A percentile compares a stretch with the other conserved stretches of the same genome.
Evolutionary conservation across 2,797 vertebrate species (phyloP).

Genomic region (Ciconia nigra): DNA sequence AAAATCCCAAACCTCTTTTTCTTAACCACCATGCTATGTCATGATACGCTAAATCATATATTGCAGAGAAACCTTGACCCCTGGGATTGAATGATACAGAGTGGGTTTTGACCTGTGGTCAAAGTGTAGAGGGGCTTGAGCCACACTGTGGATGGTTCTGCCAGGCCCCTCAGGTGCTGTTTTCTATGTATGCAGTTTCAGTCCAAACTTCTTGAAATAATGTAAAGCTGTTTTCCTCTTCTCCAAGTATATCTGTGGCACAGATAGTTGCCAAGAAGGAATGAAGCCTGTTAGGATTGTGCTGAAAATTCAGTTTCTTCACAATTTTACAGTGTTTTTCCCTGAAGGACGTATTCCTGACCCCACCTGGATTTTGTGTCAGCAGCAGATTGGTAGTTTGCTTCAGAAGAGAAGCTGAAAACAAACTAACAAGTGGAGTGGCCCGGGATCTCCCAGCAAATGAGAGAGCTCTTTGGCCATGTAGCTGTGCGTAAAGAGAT

Average conservation of each 20-base stretch:
- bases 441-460: neutral
- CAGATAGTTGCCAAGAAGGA: neutral
- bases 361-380: neutral
- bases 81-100: neutral
- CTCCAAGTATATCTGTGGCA: neutral
- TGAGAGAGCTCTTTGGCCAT: accelerated
- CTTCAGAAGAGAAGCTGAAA: neutral
- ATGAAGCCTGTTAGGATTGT: neutral
- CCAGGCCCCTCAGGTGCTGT: accelerated
- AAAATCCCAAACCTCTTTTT: neutral
- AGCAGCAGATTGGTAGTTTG: neutral
- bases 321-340: neutral
- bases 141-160: neutral
- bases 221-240: neutral
- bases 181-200: neutral
- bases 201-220: neutral
- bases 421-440: neutral
- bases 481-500: neutral
- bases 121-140: neutral
- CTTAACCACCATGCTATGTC: neutral
- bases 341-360: neutral
- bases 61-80: neutral
- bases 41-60: neutral
- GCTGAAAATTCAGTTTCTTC: neutral
- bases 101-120: accelerated